These are phyloP conservation scores for Petrocephalus zakoni DNA, from an alignment of 2,113 vertebrate species.

Conservation along the genomic window DNA sequence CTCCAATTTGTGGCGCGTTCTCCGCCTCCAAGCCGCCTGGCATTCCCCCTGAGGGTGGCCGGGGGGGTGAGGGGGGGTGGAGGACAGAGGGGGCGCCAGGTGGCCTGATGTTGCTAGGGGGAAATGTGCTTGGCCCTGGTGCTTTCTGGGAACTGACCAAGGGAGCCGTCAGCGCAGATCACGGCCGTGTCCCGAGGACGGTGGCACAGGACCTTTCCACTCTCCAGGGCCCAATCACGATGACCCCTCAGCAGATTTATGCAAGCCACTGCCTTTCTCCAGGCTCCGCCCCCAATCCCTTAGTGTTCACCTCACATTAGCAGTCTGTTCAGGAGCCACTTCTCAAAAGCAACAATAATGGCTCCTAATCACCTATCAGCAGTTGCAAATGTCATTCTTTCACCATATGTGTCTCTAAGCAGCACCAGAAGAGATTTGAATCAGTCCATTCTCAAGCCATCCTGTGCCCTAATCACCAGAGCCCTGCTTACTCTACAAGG, in stretches of 20 bases:
- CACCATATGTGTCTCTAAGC: not conserved
- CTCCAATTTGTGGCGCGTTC: slow-evolving; percentile 58
- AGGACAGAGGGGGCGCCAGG: not conserved
- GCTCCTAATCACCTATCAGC: not conserved
- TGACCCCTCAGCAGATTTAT: not conserved
- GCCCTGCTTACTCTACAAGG: not conserved
- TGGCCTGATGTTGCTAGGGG: not conserved
- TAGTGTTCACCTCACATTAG: not conserved
- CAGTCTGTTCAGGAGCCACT: not conserved
- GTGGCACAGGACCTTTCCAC: not conserved
- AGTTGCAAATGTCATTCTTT: not conserved
- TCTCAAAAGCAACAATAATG: not conserved
- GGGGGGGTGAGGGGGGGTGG: not conserved
- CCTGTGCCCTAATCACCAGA: not conserved
- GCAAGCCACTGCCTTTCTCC: not conserved
- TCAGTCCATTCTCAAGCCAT: not conserved
- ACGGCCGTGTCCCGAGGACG: not conserved
- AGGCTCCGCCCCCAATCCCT: not conserved
- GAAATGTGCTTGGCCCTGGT: not conserved
- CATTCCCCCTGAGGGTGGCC: not conserved
- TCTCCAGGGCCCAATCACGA: not conserved
- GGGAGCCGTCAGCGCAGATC: not conserved
- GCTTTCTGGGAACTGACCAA: not conserved
- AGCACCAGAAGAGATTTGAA: not conserved
- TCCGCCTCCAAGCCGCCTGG: slow-evolving; percentile 33